These are phyloP conservation scores for Sebastes kiyomatsui DNA, from an alignment of 2,797 vertebrate genomes.

Conservation along the genomic window DNA sequence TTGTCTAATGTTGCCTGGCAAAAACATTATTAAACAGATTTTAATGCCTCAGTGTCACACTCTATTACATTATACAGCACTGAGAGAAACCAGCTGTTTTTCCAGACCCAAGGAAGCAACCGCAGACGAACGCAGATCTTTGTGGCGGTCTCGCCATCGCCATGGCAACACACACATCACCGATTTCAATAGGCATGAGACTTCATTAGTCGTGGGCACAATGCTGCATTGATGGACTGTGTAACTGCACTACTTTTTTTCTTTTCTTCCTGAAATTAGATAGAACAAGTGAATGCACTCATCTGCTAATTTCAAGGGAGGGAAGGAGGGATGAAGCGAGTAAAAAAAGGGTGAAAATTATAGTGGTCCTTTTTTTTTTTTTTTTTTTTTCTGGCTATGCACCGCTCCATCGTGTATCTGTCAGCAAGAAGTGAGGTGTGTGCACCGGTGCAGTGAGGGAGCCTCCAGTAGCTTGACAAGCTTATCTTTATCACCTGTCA, in stretches of 20 bases:
- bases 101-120: slow-evolving; percentile 3
- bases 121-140: slow-evolving; percentile 20
- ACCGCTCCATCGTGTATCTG: slow-evolving; percentile 50
- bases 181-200: slow-evolving; percentile 37
- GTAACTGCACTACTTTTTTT: not conserved
- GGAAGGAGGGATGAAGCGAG: not conserved
- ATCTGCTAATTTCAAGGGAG: slow-evolving; percentile 55
- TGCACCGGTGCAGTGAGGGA: slow-evolving; percentile 47
- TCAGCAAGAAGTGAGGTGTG: slow-evolving; percentile 57
- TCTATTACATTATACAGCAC: not conserved
- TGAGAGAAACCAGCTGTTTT: slow-evolving; percentile 10
- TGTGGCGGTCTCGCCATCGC: slow-evolving; percentile 28
- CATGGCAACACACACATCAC: slow-evolving; percentile 54
- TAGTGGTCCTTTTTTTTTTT: slow-evolving; percentile 1
- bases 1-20: slow-evolving; percentile 22
- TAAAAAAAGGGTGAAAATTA: slow-evolving; percentile 19
- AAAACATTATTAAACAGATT: slow-evolving; percentile 1
- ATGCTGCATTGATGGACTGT: slow-evolving; percentile 8
- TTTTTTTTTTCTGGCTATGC: not conserved
- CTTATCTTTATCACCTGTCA: slow-evolving; percentile 76
- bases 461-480: slow-evolving; percentile 68
- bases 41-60: slow-evolving; percentile 1
- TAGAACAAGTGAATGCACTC: slow-evolving; percentile 38
- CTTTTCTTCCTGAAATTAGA: slow-evolving; percentile 11
- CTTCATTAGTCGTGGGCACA: slow-evolving; percentile 55